Percentiles rank a stretch among this genome's conserved stretches.
Evolutionary conservation across 2,113 vertebrate species (phyloP).

Genomic region (Peromyscus leucopus): DNA sequence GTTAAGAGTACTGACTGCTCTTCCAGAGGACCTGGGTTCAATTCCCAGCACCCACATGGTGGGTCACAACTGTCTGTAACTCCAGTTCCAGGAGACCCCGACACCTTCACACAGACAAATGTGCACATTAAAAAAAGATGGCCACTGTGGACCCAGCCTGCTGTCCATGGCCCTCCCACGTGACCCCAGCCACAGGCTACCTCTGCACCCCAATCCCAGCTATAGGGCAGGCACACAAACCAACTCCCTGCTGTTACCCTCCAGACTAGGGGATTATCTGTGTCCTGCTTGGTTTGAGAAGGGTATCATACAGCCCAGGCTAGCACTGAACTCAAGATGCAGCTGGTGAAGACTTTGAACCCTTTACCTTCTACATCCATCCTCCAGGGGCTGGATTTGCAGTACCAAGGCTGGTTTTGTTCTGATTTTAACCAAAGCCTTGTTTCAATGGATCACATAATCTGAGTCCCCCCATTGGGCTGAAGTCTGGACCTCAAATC

Average conservation of each 20-base stretch:
- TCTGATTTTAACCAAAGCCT: neutral
- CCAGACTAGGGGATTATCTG: neutral
- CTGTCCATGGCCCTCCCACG: accelerated
- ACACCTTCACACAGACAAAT: too few relatives aligned
- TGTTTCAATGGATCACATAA: too few relatives aligned
- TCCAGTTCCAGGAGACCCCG: too few relatives aligned
- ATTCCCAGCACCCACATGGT: too few relatives aligned
- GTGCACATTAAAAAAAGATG: neutral
- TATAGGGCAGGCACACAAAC: neutral
- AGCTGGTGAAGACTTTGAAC: neutral
- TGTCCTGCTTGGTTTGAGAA: neutral
- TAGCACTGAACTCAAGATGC: neutral
- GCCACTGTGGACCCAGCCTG: neutral
- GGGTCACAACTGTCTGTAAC: too few relatives aligned
- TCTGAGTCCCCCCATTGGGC: neutral
- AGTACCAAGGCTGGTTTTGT: neutral
- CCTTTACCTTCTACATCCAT: neutral
- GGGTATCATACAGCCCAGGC: neutral
- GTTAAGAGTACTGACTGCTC: too few relatives aligned
- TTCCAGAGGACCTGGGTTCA: too few relatives aligned
- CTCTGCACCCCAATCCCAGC: neutral
- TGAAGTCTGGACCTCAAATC: neutral
- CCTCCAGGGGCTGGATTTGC: neutral
- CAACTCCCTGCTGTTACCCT: neutral
- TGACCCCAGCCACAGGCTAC: neutral